Conservation (phyloP, 2,797 vertebrate genomes). For the Poeciliopsis presidionis region DNA sequence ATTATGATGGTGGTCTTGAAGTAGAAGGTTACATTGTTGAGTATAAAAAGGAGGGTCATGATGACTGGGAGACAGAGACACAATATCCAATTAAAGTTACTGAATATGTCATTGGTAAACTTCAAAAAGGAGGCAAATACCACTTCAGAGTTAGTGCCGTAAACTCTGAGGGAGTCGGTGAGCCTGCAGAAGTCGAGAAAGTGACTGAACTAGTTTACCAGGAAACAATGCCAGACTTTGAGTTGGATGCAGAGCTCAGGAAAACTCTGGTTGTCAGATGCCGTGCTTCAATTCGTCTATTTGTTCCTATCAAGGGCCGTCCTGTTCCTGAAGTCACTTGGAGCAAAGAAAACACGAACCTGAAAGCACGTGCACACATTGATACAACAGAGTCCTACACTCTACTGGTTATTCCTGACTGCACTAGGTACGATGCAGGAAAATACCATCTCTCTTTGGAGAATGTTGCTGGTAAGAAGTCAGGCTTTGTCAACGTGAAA, state of each 20-base stretch:
- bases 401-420: slow-evolving; percentile 93
- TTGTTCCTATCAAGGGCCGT: slow-evolving; percentile 95
- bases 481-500: slow-evolving; percentile 95
- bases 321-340: slow-evolving; percentile 95
- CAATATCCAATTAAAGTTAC: slow-evolving; percentile 88
- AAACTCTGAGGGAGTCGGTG: slow-evolving; percentile 92
- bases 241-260: slow-evolving; percentile 96
- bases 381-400: slow-evolving; percentile 97
- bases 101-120: slow-evolving; percentile 91
- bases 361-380: slow-evolving; percentile 92
- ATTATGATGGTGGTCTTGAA: slow-evolving; percentile 96
- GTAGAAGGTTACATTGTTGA: slow-evolving; percentile 95
- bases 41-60: slow-evolving; percentile 94
- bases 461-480: slow-evolving; percentile 97
- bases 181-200: slow-evolving; percentile 90
- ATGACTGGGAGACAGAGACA: slow-evolving; percentile 94
- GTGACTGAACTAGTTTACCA: slow-evolving; percentile 90
- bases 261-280: slow-evolving; percentile 95
- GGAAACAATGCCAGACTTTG: slow-evolving; percentile 93
- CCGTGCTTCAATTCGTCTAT: slow-evolving; percentile 93
- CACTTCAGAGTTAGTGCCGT: slow-evolving; percentile 93
- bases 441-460: slow-evolving; percentile 96
- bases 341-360: slow-evolving; percentile 91
- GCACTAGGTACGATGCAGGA: slow-evolving; percentile 95
- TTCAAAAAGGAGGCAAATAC: slow-evolving; percentile 93